Evolutionary conservation across 2,888 invertebrate genomes (phyloP), one percentile per base, ranked within the genome.

Genomic region (Dexiosoma caninum): DNA sequence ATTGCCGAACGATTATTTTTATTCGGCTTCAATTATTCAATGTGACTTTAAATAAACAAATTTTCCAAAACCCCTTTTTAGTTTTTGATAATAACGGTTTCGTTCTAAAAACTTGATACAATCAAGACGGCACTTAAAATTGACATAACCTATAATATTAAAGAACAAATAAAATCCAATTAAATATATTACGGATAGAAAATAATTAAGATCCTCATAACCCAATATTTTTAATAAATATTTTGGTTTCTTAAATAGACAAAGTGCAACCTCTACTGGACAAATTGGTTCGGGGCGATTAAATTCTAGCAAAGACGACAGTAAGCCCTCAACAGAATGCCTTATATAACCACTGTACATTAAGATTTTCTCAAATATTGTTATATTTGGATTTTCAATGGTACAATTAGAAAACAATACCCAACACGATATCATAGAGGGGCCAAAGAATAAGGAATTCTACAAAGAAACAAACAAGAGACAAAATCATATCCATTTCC

Each of bases 401-500:
- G 97, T 95, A 86, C 96, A 95, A 0, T 95, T 95, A 6, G 97
- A 95, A 62, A 98, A 92, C 69, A 98, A 90, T 92, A 98, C 95
- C n/a, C 98, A 91, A 0, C 98, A 97, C 7, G 97, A 97, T 70
- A 94, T 92, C 75, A 95, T 87, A 0, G 95, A 95, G 14, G 98
- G 97, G 0, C 97, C 98, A 84, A 97, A 91, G 89, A 98, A 98
- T 89, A 97, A 95, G 19, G 95, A 94, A 86, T 96, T 96, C 96
- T 96, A 90, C 8, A 91, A 78, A 1, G n/a, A 51, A 16, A 69
- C 1, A 1, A 30, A 51, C 1, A 12, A 19, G 8, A 44, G 19
- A 27, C 6, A 40, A 55, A 35, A 42, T 1, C 7, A 55, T 46
- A 14, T 16, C 1, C 35, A 35, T 35, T 35, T 35, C 5, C 6